A percentile compares a stretch with the other conserved stretches of the same genome.
phyloP scores from a whole-genome alignment of 2,113 vertebrate genomes.

The Irena cyanogastra region DNA sequence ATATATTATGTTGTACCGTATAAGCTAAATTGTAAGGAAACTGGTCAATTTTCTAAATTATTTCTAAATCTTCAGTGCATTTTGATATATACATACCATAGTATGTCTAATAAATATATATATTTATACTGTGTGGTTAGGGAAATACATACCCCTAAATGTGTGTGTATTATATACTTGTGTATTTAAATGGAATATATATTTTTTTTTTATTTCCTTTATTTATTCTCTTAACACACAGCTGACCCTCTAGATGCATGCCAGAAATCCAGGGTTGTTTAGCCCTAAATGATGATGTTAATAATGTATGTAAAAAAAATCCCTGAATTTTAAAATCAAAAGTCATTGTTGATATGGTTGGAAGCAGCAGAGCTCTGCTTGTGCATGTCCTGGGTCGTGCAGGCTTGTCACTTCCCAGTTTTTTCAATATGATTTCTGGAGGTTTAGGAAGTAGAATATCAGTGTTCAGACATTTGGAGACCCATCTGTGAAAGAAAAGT shows the following conservation, averaged over 20 bases:
- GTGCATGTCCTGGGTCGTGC: not conserved
- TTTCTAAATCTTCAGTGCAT: not conserved
- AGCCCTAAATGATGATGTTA: not conserved
- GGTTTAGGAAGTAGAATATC: not conserved
- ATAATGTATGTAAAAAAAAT: not conserved
- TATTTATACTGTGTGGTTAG: not conserved
- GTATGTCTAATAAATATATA: not conserved
- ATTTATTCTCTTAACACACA: not conserved
- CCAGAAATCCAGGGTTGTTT: not conserved
- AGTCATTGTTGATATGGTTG: not conserved
- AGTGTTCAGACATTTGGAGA: not conserved
- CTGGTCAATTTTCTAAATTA: not conserved
- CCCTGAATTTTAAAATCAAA: not conserved
- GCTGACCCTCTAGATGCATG: not conserved
- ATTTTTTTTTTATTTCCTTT: not conserved
- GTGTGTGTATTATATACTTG: not conserved
- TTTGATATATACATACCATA: not conserved
- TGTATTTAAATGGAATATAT: not conserved
- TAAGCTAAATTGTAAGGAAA: slow-evolving; percentile 5
- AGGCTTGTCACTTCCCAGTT: not conserved
- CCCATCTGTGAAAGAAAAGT: not conserved
- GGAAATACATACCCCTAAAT: not conserved
- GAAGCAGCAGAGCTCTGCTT: not conserved
- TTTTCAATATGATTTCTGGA: not conserved
- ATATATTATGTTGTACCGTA: not conserved